Evolutionary conservation across 2,888 invertebrate species (phyloP), one percentile per base, ranked within the genome.

Genomic region (Amphipoea lucens): DNA sequence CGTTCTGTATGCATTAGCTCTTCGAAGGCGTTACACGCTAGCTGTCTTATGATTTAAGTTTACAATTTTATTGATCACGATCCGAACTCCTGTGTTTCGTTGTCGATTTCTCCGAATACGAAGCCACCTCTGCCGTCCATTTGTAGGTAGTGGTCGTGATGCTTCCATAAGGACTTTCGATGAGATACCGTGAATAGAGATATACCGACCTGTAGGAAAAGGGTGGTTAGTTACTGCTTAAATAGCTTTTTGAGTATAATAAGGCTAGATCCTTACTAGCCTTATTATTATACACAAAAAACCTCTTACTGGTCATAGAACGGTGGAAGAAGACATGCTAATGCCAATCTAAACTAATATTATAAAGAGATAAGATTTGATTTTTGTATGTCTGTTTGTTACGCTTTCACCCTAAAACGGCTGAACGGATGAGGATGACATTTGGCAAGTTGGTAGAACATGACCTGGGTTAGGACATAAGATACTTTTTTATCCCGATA

Each of bases 151-250:
- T 98, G 99, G 97, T 99, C 99, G 95, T 99, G 99, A 95, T 99
- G 99, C 93, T 98, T 98, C 99, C 99, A 99, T n/a, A 99, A 97
- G 0, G 99, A 99, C 94, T 99, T 99, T 88, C 99, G 98, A 95
- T 99, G 99, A 0, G 99, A 99, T 51, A 99, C 99, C 0, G 99
- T 99, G 95, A 99, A 99, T 57, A 99, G 97, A 0, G 99, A 99
- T 92, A 99, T 99, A 78, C 98, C 98, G 90, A 97, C 97, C 96
- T 97, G 94, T 0, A 60, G 51, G 7, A 65, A 60, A 54, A 3
- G 1, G 23, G 9, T 4, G 14, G n/a, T 80, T 67, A 2, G 7
- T 40, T 17, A 40, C 68, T 68, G 14, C 2, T 40, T 14, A 36
- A 14, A 12, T 48, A 48, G 12, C 4, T 48, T 48, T 48, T 48